Conservation (phyloP, 2,797 vertebrate species). For the Poecilia picta region DNA sequence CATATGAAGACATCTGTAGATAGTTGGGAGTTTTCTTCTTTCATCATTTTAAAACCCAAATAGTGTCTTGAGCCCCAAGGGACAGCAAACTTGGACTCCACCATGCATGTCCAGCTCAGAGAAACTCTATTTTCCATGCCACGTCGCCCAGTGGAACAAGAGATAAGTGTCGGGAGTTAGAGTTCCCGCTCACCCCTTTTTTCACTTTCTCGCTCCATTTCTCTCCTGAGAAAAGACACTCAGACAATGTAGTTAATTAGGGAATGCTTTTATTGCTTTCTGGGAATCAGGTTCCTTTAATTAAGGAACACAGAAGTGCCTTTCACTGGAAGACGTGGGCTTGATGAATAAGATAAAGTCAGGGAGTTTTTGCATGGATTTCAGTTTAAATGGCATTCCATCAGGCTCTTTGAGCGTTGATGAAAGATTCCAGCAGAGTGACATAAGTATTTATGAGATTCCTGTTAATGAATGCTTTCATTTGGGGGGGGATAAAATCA, state of each 20-base stretch:
- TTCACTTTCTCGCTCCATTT: conserved; percentile 44
- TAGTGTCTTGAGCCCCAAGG: conserved; percentile 71
- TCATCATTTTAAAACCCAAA: conserved; percentile 41
- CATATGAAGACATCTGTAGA: neutral
- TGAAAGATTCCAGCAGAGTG: conserved; percentile 16
- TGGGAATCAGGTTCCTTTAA: conserved; percentile 79
- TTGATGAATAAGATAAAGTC: conserved; percentile 65
- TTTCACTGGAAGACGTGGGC: conserved; percentile 62
- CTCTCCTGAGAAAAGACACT: conserved; percentile 69
- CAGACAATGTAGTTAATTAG: conserved; percentile 81
- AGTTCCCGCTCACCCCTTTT: conserved; percentile 48
- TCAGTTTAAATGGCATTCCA: conserved; percentile 41
- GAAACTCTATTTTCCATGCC: conserved; percentile 67
- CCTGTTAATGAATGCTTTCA: conserved; percentile 39
- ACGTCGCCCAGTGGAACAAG: conserved; percentile 49
- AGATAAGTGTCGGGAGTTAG: conserved; percentile 74
- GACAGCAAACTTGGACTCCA: conserved; percentile 64
- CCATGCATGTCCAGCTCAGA: conserved; percentile 53
- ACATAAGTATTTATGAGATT: conserved; percentile 18
- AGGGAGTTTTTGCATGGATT: conserved; percentile 36
- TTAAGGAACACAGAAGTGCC: conserved; percentile 78
- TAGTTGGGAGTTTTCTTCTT: conserved; percentile 35
- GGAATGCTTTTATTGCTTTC: conserved; percentile 80
- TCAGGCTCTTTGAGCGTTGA: conserved; percentile 2
- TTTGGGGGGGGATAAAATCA: conserved; percentile 23